phyloP scores from a whole-genome alignment of 2,888 invertebrate species.

The Eilema caniola region DNA sequence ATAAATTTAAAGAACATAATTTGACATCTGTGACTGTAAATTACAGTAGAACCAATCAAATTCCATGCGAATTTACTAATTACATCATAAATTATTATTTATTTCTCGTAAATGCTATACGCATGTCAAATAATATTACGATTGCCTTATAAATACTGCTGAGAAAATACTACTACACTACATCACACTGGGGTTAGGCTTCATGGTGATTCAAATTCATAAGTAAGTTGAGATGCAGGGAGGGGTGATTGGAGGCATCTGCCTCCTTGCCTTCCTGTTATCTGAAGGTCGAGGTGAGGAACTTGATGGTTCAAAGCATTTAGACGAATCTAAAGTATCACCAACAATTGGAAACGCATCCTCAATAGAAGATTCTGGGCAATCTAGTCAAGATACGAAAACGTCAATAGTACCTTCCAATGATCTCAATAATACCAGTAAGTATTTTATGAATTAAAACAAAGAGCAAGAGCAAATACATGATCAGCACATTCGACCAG shows the following conservation, averaged over 20 bases:
- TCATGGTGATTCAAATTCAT: constrained; percentile 13
- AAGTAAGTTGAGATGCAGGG: constrained; percentile 47
- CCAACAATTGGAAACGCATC: constrained; percentile 9
- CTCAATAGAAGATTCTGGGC: background rate
- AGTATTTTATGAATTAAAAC: constrained; percentile 18
- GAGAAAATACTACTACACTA: background rate
- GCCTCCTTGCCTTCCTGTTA: constrained; percentile 53
- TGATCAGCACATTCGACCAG: too few species aligned
- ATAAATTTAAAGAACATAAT: constrained; percentile 4
- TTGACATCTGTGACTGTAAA: constrained; percentile 22
- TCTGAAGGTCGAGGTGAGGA: constrained; percentile 43
- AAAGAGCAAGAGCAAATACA: too few species aligned
- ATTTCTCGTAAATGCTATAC: constrained; percentile 29
- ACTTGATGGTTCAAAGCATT: constrained; percentile 23
- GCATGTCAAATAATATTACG: constrained; percentile 39
- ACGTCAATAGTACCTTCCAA: constrained; percentile 19
- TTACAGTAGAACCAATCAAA: constrained; percentile 39
- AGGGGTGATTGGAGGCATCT: constrained; percentile 46
- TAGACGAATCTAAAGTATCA: constrained; percentile 16
- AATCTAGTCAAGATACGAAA: background rate
- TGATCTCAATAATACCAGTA: constrained; percentile 54
- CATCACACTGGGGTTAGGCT: constrained; percentile 15
- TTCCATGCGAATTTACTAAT: constrained; percentile 31
- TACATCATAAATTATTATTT: constrained; percentile 43
- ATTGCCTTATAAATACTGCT: constrained; percentile 39